Percentiles rank a stretch among this genome's conserved stretches.
Conservation (phyloP, 2,797 vertebrate genomes). For the Pteropus rufus region DNA sequence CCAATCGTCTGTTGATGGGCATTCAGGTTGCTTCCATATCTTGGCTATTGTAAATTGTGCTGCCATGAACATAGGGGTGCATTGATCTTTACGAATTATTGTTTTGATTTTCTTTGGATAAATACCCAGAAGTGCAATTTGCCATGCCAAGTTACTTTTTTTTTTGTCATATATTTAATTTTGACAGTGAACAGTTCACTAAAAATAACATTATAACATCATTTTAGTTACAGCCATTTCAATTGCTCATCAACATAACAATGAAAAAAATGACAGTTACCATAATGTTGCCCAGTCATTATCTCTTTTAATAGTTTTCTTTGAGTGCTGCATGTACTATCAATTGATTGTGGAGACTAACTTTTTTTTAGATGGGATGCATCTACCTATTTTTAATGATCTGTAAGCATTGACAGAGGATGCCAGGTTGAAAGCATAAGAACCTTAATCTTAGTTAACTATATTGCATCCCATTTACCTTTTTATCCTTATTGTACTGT, state of each 20-base stretch:
- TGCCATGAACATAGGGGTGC: too few relatives aligned
- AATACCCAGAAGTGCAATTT: background rate
- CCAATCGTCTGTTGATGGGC: too few relatives aligned
- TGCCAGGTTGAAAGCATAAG: background rate
- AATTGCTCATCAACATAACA: constrained; percentile 57
- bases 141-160: background rate
- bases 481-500: background rate
- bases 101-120: too few relatives aligned
- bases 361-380: background rate
- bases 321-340: background rate
- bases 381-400: constrained; percentile 20
- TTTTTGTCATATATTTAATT: constrained; percentile 28
- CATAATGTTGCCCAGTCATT: background rate
- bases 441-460: constrained; percentile 15
- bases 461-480: background rate
- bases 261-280: constrained; percentile 48
- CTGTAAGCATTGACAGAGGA: constrained; percentile 4
- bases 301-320: constrained; percentile 37
- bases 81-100: too few relatives aligned
- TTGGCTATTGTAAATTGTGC: too few relatives aligned
- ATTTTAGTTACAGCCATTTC: constrained; percentile 61
- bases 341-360: background rate
- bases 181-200: constrained; percentile 35
- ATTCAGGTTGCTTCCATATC: too few relatives aligned
- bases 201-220: constrained; percentile 50